Percentiles rank a stretch among this genome's conserved stretches.
phyloP scores from a whole-genome alignment of 2,797 vertebrate genomes.

The Fringilla coelebs region DNA sequence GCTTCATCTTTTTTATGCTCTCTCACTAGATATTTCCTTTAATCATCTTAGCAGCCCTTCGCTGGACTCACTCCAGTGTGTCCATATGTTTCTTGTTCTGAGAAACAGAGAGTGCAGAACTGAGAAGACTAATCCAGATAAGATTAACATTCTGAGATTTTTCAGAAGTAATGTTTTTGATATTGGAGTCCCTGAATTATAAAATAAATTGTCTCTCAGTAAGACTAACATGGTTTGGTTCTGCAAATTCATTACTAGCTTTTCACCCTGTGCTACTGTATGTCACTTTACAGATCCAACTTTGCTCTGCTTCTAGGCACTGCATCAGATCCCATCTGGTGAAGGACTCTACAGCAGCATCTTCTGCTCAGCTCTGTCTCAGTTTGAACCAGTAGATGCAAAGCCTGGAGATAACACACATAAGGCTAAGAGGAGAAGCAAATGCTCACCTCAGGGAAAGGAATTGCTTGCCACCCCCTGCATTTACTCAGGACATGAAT shows the following conservation, averaged over 20 bases:
- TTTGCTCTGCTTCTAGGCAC: not conserved
- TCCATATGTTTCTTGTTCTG: not conserved
- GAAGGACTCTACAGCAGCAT: not conserved
- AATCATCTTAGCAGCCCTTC: not conserved
- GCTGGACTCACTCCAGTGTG: not conserved
- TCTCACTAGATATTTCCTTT: not conserved
- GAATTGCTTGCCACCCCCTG: accelerated
- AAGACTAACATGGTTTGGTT: not conserved
- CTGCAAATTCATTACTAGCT: not conserved
- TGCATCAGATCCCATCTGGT: not conserved
- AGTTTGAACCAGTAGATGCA: not conserved
- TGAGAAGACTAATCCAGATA: not conserved
- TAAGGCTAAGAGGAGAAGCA: not conserved
- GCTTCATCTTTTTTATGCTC: not conserved
- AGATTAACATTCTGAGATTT: not conserved
- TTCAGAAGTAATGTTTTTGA: not conserved
- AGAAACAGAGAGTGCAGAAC: not conserved
- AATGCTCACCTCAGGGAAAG: not conserved
- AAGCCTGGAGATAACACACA: not conserved
- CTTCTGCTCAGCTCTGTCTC: not conserved
- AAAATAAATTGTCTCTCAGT: not conserved
- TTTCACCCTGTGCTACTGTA: not conserved
- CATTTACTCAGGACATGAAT: not conserved
- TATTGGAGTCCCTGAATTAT: not conserved
- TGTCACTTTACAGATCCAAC: not conserved